Conservation (phyloP, 2,888 invertebrate genomes). For the Pandemis cinnamomeana region DNA sequence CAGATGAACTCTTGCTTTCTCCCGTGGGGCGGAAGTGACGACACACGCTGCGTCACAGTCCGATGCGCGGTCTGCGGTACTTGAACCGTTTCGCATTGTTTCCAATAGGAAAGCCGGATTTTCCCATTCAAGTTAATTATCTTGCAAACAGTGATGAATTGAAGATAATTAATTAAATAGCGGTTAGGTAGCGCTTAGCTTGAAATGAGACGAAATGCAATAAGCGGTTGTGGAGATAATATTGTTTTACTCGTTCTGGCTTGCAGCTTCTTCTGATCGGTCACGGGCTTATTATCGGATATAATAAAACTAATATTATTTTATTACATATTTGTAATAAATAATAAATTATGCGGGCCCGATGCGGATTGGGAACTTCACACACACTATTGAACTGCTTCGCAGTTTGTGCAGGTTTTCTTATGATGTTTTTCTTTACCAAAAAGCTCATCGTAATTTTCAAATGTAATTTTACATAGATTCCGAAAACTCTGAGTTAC, state of each 20-base stretch:
- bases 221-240: not conserved
- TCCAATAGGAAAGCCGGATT: conserved; percentile 38
- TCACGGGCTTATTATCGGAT: not conserved
- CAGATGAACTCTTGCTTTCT: conserved; percentile 47
- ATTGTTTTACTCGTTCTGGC: not conserved
- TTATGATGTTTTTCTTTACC: too few species aligned
- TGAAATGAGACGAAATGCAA: not conserved
- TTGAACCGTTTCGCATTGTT: conserved; percentile 36
- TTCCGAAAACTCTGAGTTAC: too few species aligned
- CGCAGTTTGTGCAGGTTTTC: too few species aligned
- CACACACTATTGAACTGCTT: too few species aligned
- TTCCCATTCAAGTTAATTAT: conserved; percentile 32
- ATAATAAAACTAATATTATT: too few species aligned
- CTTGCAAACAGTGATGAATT: conserved; percentile 11
- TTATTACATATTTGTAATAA: too few species aligned
- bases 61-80: conserved; percentile 41
- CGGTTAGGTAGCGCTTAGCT: not conserved
- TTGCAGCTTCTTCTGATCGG: not conserved
- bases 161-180: conserved; percentile 9
- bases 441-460: too few species aligned
- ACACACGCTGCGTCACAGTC: conserved; percentile 43
- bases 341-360: too few species aligned
- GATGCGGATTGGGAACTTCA: too few species aligned
- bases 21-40: conserved; percentile 50
- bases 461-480: too few species aligned